A percentile compares a stretch with the other conserved stretches of the same genome.
phyloP scores from a whole-genome alignment of 2,113 vertebrate species.

The Sylvietta virens region DNA sequence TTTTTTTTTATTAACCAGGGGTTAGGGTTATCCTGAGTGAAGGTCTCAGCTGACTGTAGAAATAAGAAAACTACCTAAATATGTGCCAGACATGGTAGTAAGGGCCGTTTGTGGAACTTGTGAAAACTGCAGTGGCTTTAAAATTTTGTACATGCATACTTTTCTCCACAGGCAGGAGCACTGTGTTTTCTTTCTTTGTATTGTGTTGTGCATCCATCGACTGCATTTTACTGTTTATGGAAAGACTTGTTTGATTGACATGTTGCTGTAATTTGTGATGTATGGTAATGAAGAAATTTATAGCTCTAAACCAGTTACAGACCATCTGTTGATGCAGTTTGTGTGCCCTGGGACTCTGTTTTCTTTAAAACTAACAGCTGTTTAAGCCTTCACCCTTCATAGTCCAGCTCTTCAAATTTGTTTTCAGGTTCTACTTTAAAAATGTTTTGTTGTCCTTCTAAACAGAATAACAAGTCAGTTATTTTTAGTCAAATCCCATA shows the following conservation, averaged over 20 bases:
- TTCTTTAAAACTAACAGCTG: conserved; percentile 21
- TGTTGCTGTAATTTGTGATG: conserved; percentile 31
- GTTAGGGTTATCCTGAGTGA: not conserved
- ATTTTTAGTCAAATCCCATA: not conserved
- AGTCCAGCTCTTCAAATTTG: conserved; percentile 17
- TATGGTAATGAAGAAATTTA: conserved; percentile 51
- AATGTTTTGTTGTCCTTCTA: not conserved
- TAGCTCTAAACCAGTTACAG: conserved; percentile 28
- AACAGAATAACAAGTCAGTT: not conserved
- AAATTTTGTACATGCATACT: not conserved
- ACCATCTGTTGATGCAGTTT: conserved; percentile 36
- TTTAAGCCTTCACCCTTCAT: conserved; percentile 9
- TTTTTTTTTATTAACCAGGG: not conserved
- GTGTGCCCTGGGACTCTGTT: conserved; percentile 30
- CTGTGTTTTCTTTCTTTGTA: not conserved
- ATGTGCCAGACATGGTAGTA: not conserved
- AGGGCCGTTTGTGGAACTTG: not conserved
- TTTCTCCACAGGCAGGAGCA: not conserved
- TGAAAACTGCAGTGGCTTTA: not conserved
- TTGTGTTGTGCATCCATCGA: not conserved
- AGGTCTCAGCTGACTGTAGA: not conserved
- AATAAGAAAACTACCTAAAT: not conserved
- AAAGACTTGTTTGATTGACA: conserved; percentile 11
- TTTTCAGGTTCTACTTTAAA: not conserved
- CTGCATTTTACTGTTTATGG: not conserved